phyloP scores from a whole-genome alignment of 2,888 invertebrate genomes.

The Lordiphosa andalusiaca region DNA sequence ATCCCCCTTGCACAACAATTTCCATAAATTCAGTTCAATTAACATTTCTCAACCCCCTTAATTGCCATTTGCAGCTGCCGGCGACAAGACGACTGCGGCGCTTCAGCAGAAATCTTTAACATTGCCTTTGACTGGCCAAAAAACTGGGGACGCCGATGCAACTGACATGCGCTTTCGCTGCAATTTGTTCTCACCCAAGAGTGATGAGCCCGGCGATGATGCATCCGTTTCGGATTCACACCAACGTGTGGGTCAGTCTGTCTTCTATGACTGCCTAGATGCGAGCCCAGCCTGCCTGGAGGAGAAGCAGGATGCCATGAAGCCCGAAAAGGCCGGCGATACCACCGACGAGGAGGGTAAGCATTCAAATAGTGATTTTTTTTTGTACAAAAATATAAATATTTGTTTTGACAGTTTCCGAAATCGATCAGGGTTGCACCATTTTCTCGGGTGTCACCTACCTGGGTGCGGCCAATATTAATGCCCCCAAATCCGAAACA shows the following conservation, averaged over 20 bases:
- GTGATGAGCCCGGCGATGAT: slow-evolving; percentile 60
- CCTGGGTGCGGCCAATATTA: slow-evolving; percentile 94
- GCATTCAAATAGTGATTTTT: slow-evolving; percentile 15
- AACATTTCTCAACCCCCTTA: slow-evolving; percentile 30
- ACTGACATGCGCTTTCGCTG: slow-evolving; percentile 55
- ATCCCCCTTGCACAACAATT: slow-evolving; percentile 16
- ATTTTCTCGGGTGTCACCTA: slow-evolving; percentile 96
- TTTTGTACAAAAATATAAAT: not conserved
- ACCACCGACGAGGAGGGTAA: slow-evolving; percentile 88
- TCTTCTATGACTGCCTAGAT: slow-evolving; percentile 80
- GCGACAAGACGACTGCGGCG: slow-evolving; percentile 46
- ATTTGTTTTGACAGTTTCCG: slow-evolving; percentile 83
- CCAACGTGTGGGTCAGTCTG: slow-evolving; percentile 80
- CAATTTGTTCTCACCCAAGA: slow-evolving; percentile 62
- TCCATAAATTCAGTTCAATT: slow-evolving; percentile 28
- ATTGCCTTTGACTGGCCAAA: slow-evolving; percentile 70
- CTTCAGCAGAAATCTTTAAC: slow-evolving; percentile 74
- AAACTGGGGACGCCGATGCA: slow-evolving; percentile 44
- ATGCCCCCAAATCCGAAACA: slow-evolving; percentile 93
- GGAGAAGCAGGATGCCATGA: slow-evolving; percentile 90
- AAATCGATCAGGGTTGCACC: slow-evolving; percentile 93
- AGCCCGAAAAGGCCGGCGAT: slow-evolving; percentile 84
- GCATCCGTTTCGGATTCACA: slow-evolving; percentile 70
- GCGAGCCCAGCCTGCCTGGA: slow-evolving; percentile 77
- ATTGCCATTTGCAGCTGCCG: slow-evolving; percentile 57